Percentiles rank a stretch among this genome's conserved stretches.
These are phyloP conservation scores for Drosophila hydei DNA, from an alignment of 1,140 invertebrate species.

Conservation along the genomic window DNA sequence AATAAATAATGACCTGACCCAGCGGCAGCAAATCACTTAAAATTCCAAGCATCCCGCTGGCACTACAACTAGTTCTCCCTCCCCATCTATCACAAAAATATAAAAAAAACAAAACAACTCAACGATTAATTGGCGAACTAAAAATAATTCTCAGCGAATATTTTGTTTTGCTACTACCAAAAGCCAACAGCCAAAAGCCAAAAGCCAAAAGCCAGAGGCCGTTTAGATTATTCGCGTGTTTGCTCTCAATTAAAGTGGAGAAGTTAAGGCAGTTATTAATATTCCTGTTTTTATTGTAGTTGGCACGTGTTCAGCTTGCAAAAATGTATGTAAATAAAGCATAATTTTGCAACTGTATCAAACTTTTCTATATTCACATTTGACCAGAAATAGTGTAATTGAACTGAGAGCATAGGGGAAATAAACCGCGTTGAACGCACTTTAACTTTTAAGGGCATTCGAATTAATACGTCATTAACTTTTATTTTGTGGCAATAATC, in stretches of 20 bases:
- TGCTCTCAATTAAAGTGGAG: slow-evolving; percentile 54
- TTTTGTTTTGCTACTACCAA: slow-evolving; percentile 10
- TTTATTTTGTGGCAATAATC: neutral
- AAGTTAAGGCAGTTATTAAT: slow-evolving; percentile 38
- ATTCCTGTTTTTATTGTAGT: slow-evolving; percentile 37
- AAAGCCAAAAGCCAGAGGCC: slow-evolving; percentile 17
- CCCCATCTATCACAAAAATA: slow-evolving; percentile 5
- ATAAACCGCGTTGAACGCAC: slow-evolving; percentile 11
- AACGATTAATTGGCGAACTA: slow-evolving; percentile 65
- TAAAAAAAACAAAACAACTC: slow-evolving; percentile 5
- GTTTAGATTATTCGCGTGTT: slow-evolving; percentile 66
- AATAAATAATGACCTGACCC: slow-evolving; percentile 68
- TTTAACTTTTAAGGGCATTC: slow-evolving; percentile 3
- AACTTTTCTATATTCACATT: slow-evolving; percentile 19
- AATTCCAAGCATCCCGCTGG: slow-evolving; percentile 61
- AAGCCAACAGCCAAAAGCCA: no score
- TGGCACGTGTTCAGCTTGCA: slow-evolving; percentile 18
- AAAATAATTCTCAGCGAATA: slow-evolving; percentile 48
- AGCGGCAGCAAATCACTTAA: slow-evolving; percentile 72
- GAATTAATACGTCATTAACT: neutral
- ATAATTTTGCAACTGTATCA: slow-evolving; percentile 7
- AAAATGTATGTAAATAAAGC: neutral
- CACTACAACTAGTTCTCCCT: slow-evolving; percentile 15
- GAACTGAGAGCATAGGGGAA: slow-evolving; percentile 52
- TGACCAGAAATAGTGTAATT: slow-evolving; percentile 20